Conservation (phyloP, 2,888 invertebrate genomes). For the Sialis lutaria region DNA sequence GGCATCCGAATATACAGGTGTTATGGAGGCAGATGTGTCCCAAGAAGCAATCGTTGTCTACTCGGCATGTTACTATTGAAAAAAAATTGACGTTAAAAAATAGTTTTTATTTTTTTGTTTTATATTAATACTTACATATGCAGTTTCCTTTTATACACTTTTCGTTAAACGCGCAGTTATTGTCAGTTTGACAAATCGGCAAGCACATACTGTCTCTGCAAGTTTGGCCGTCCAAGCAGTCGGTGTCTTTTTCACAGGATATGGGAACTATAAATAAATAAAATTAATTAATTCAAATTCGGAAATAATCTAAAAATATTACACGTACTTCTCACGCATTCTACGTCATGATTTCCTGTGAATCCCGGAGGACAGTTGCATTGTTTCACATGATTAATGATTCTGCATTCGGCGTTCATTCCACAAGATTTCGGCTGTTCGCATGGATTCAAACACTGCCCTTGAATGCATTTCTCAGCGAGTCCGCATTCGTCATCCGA, state of each 20-base stretch:
- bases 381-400: constrained; percentile 52
- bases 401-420: constrained; percentile 61
- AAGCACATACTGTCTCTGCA: constrained; percentile 73
- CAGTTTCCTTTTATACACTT: constrained; percentile 71
- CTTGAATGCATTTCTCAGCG: constrained; percentile 62
- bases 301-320: constrained; percentile 1
- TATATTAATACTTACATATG: constrained; percentile 39
- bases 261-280: constrained; percentile 44
- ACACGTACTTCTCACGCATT: constrained; percentile 65
- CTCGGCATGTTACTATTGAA: constrained; percentile 60
- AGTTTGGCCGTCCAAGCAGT: constrained; percentile 51
- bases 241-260: constrained; percentile 48
- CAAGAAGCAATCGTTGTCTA: constrained; percentile 83
- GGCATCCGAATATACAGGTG: constrained; percentile 73
- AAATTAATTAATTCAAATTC: constrained; percentile 5
- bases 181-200: constrained; percentile 56
- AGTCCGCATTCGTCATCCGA: constrained; percentile 62
- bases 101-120: neutral
- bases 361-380: constrained; percentile 75
- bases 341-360: constrained; percentile 66
- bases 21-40: constrained; percentile 78
- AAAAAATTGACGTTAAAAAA: neutral
- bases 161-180: constrained; percentile 77
- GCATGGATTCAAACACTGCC: constrained; percentile 71
- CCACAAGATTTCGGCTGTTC: constrained; percentile 61